A percentile compares a stretch with the other conserved stretches of the same genome.
These are phyloP conservation scores for Hylaea fasciaria DNA, from an alignment of 2,888 invertebrate genomes.

Conservation along the genomic window DNA sequence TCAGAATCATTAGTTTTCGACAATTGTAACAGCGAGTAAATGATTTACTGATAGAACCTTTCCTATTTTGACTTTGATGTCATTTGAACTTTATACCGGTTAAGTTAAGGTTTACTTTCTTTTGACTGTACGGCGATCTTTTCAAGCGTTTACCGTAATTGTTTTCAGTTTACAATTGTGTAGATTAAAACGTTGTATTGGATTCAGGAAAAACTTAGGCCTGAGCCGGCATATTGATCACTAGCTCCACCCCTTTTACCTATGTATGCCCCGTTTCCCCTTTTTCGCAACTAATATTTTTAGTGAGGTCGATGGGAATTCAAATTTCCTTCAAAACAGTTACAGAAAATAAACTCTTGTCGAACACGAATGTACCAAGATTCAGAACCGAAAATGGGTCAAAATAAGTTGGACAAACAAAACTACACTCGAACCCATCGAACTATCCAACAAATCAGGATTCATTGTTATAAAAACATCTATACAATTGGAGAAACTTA, in stretches of 20 bases:
- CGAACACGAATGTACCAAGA: too few relatives aligned
- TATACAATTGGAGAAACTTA: slow-evolving; percentile 26
- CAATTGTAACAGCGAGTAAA: slow-evolving; percentile 33
- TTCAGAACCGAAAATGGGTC: too few relatives aligned
- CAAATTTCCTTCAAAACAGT: too few relatives aligned
- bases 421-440: slow-evolving; percentile 19
- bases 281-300: too few relatives aligned
- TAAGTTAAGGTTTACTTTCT: slow-evolving; percentile 2
- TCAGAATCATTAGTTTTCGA: slow-evolving; percentile 57
- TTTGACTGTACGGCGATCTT: neutral
- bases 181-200: neutral
- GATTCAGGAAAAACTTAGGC: neutral
- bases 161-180: slow-evolving; percentile 6
- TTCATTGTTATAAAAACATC: slow-evolving; percentile 31
- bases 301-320: too few relatives aligned
- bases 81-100: slow-evolving; percentile 6
- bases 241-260: too few relatives aligned
- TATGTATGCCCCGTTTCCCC: too few relatives aligned
- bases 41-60: slow-evolving; percentile 30
- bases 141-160: slow-evolving; percentile 11
- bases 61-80: neutral
- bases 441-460: slow-evolving; percentile 27
- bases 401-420: slow-evolving; percentile 21
- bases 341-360: too few relatives aligned
- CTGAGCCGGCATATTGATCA: too few relatives aligned